Evolutionary conservation across 2,888 invertebrate species (phyloP), one percentile per base, ranked within the genome.

Genomic region (Melanostoma mellinum): DNA sequence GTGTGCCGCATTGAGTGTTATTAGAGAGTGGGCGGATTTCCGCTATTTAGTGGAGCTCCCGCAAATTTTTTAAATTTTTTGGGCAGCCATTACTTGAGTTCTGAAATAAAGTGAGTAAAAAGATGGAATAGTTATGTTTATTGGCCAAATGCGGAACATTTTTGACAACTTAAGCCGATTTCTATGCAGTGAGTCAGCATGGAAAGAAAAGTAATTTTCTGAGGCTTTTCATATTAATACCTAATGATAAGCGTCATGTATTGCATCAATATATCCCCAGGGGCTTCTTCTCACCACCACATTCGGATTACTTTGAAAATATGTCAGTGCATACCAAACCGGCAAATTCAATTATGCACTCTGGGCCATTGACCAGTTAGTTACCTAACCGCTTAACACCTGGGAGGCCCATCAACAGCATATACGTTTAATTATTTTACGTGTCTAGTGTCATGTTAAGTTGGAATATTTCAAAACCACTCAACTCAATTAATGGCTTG

Each of bases 391-490:
- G 46, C 65, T 69, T 69, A 58, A 74, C 79, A 84, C 74, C 74
- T 74, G 69, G 53, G 77, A 58, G 63, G 72, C 8, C 58, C 52
- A 42, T 56, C 42, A 55, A 55, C 52, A 52, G 20, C 20, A 20
- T 50, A 20, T 50, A 68, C 53, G 63, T 71, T 79, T 79, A 79
- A 84, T 84, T 69, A 69, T 46, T 55, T 60, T 74, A 73, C 82
- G 82, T 79, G 79, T 42, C 73, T 69, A 46, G 48, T 55, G 67
- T 68, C 78, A 52, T 60, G 56, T 68, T 67, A 58, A 44, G 58
- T 68, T 60, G 10, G 78, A 38, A 4, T 53, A 60, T 32, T 48
- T 20, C 20, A 20, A 33, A 55, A 56, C 52, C 71, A 74, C 61
- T 72, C 72, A 40, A 71, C 52, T 10, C 32, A 60, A 50, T 58